Conservation (phyloP, 1,140 invertebrate genomes). For the Sycophaga agraensis region DNA sequence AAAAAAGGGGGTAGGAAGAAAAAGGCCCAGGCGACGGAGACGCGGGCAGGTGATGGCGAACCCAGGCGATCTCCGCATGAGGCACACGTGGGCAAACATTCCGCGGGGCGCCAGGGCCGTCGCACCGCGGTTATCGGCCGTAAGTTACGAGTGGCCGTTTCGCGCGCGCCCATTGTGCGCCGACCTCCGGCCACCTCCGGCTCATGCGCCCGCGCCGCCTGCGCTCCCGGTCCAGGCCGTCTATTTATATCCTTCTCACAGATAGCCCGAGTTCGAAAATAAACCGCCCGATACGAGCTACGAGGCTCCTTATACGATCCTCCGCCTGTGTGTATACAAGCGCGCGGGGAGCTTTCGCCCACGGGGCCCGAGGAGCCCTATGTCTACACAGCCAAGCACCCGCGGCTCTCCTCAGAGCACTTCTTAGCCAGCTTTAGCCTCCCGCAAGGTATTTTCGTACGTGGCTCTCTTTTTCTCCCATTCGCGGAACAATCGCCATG, state of each 20-base stretch:
- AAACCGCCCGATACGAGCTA: neutral
- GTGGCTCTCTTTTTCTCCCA: neutral
- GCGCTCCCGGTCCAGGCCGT: neutral
- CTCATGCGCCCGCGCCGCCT: neutral
- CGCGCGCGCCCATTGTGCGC: too few species aligned
- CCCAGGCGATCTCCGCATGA: neutral
- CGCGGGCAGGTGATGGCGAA: too few species aligned
- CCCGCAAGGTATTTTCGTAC: conserved; percentile 6
- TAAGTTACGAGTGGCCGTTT: too few species aligned
- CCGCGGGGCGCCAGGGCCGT: too few species aligned
- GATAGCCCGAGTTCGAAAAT: conserved; percentile 16
- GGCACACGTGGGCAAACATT: too few species aligned
- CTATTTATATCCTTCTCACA: conserved; percentile 16
- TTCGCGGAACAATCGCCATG: conserved; percentile 12
- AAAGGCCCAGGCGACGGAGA: neutral
- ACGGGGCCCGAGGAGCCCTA: neutral
- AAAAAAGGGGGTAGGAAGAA: too few species aligned
- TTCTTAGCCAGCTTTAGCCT: too few species aligned
- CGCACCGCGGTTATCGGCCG: too few species aligned
- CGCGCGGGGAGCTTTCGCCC: too few species aligned
- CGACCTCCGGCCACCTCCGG: too few species aligned
- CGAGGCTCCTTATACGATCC: neutral
- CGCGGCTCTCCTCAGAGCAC: too few species aligned
- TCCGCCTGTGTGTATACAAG: conserved; percentile 19
- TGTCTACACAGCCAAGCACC: neutral